Evolutionary conservation across 2,797 vertebrate genomes (phyloP).

Genomic region (Cirrhinus molitorella): DNA sequence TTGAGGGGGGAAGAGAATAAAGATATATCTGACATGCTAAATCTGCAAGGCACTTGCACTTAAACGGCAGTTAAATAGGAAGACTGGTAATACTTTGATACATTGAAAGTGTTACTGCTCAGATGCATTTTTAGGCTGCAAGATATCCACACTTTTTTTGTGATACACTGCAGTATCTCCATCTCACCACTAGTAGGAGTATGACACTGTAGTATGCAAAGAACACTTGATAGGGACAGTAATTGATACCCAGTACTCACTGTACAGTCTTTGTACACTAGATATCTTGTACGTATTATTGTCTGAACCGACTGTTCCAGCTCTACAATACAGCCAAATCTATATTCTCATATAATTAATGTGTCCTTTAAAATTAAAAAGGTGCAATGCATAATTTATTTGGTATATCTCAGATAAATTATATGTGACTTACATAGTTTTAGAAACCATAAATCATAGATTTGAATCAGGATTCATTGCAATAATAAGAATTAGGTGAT

Average conservation of each 20-base stretch:
- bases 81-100: neutral
- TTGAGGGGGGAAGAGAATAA: neutral
- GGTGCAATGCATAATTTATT: neutral
- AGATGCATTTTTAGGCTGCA: neutral
- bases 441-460: neutral
- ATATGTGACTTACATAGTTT: neutral
- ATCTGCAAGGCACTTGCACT: constrained; percentile 14
- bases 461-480: neutral
- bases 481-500: neutral
- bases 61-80: constrained; percentile 3
- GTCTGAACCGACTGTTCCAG: neutral
- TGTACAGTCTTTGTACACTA: constrained; percentile 4
- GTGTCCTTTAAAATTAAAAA: neutral
- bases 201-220: constrained; percentile 32
- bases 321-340: neutral
- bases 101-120: neutral
- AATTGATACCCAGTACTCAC: constrained; percentile 20
- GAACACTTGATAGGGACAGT: neutral
- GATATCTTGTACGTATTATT: neutral
- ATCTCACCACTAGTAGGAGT: constrained; percentile 47
- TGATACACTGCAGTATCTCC: constrained; percentile 3
- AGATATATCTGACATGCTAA: constrained; percentile 22
- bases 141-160: neutral
- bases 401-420: neutral
- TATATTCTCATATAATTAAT: neutral